phyloP scores from a whole-genome alignment of 2,113 vertebrate genomes.

The Oxygymnocypris stewartii region DNA sequence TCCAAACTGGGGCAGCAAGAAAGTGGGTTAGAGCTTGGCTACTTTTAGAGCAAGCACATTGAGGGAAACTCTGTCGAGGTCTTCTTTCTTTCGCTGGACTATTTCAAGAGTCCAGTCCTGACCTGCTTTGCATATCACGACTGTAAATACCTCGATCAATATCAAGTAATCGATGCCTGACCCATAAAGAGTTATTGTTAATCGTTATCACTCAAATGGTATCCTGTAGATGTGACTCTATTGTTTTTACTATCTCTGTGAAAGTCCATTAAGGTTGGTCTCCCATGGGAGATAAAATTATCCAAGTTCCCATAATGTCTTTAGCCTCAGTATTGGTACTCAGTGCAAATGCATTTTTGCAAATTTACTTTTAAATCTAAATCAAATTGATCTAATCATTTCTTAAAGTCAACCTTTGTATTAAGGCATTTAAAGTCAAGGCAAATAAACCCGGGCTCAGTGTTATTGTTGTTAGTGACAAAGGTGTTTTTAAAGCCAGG shows the following conservation, averaged over 20 bases:
- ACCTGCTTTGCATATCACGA: constrained; percentile 10
- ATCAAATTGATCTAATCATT: too few relatives aligned
- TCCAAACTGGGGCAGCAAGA: constrained; percentile 51
- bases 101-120: constrained; percentile 9
- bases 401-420: background rate
- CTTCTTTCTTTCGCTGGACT: background rate
- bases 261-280: constrained; percentile 38
- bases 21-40: constrained; percentile 51
- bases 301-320: constrained; percentile 36
- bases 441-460: background rate
- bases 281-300: constrained; percentile 25
- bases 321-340: background rate
- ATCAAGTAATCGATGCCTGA: constrained; percentile 32
- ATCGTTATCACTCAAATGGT: constrained; percentile 33
- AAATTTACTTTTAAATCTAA: too few relatives aligned
- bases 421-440: background rate
- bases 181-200: constrained; percentile 45
- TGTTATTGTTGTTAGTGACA: constrained; percentile 31
- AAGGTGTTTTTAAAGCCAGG: constrained; percentile 33
- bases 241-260: constrained; percentile 32
- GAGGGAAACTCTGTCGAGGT: constrained; percentile 27
- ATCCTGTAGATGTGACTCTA: constrained; percentile 34
- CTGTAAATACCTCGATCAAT: constrained; percentile 40
- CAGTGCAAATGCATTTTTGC: too few relatives aligned
- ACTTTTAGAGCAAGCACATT: constrained; percentile 33